phyloP scores from a whole-genome alignment of 2,113 vertebrate genomes.

The Catharus minimus region DNA sequence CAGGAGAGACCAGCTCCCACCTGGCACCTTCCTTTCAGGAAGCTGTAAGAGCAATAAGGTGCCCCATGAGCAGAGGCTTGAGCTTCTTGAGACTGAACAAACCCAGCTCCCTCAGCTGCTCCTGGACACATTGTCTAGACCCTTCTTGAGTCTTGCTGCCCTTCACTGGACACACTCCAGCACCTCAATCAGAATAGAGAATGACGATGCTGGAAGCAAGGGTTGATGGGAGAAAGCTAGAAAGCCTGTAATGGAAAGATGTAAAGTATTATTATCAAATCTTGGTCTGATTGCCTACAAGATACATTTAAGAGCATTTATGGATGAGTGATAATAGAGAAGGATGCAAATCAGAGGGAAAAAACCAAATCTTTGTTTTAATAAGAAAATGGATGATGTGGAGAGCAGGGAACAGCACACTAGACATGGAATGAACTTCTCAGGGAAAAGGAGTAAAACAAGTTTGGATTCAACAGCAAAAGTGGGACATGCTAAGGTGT shows the following conservation, averaged over 20 bases:
- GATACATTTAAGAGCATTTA: neutral
- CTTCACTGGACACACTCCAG: neutral
- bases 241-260: neutral
- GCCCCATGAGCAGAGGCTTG: neutral
- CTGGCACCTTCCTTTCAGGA: neutral
- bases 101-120: neutral
- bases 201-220: accelerated
- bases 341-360: accelerated
- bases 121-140: neutral
- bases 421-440: neutral
- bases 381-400: neutral
- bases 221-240: neutral
- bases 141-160: neutral
- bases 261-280: neutral
- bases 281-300: neutral
- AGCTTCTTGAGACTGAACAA: neutral
- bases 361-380: neutral
- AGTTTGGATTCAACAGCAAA: neutral
- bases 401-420: neutral
- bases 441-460: accelerated
- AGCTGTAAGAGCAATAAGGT: accelerated
- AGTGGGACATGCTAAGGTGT: neutral
- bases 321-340: neutral
- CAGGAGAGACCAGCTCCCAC: neutral
- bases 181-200: neutral